Evolutionary conservation across 1,140 invertebrate genomes (phyloP).

Genomic region (Pygmarrhopalites habei): DNA sequence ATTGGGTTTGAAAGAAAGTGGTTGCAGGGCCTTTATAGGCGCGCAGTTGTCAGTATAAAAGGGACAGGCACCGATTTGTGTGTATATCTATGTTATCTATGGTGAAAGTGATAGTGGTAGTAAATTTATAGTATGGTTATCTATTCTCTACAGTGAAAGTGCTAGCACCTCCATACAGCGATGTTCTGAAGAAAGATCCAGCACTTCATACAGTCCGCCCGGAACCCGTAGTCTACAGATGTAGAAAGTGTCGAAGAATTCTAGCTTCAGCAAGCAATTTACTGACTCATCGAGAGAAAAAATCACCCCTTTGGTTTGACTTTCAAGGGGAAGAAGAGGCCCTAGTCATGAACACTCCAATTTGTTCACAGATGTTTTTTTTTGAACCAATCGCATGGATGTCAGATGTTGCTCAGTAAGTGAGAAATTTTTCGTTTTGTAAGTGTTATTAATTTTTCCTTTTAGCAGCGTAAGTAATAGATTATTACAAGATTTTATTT

Average conservation of each 20-base stretch:
- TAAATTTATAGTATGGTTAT: no score
- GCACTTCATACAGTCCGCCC: constrained; percentile 64
- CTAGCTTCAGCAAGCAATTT: constrained; percentile 70
- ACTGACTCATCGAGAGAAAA: constrained; percentile 53
- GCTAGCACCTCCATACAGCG: constrained; percentile 64
- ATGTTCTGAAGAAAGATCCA: constrained; percentile 70
- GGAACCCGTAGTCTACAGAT: constrained; percentile 71
- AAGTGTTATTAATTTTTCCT: no score
- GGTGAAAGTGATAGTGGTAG: no score
- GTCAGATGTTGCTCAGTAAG: constrained; percentile 56
- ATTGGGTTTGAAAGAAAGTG: no score
- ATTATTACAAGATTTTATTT: no score
- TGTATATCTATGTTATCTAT: no score
- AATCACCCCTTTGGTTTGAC: constrained; percentile 36
- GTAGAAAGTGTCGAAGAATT: constrained; percentile 67
- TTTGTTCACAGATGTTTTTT: constrained; percentile 65
- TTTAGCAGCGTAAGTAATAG: no score
- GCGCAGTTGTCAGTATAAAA: no score
- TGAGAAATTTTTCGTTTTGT: no score
- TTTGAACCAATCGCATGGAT: constrained; percentile 77
- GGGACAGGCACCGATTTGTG: no score
- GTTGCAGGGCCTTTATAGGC: no score
- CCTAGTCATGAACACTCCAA: constrained; percentile 32
- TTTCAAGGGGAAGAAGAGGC: constrained; percentile 19
- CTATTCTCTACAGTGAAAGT: constrained; percentile 68